Evolutionary conservation across 2,888 invertebrate genomes (phyloP).

Genomic region (Drosophila kokeensis): DNA sequence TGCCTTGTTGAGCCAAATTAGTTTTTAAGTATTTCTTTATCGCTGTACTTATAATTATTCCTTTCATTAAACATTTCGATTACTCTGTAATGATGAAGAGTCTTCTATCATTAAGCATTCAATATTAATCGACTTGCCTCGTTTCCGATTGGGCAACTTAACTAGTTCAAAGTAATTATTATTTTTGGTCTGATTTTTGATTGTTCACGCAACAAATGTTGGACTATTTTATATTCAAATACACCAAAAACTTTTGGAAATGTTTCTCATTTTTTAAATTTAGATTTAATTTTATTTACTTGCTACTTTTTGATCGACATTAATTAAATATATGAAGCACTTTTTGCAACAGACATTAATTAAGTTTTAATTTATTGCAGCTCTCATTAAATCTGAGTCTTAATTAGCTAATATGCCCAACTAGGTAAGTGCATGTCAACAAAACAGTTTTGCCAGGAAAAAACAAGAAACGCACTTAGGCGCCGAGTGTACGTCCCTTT

Average conservation of each 20-base stretch:
- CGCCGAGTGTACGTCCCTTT: constrained; percentile 56
- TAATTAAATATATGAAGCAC: neutral
- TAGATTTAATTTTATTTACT: neutral
- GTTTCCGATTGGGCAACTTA: neutral
- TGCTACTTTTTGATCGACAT: neutral
- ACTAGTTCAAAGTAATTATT: neutral
- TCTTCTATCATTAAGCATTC: neutral
- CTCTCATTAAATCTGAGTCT: neutral
- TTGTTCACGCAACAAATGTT: neutral
- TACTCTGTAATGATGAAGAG: neutral
- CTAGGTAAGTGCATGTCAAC: constrained; percentile 10
- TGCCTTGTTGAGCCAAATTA: neutral
- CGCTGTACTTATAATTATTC: neutral
- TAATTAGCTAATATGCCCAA: neutral
- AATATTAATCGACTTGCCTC: neutral
- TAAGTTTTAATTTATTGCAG: neutral
- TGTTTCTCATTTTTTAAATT: neutral
- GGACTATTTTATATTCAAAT: neutral
- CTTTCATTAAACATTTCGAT: neutral
- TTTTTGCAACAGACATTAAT: neutral
- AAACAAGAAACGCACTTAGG: constrained; percentile 67
- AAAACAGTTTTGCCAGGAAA: constrained; percentile 23
- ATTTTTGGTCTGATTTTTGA: neutral
- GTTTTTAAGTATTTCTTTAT: neutral
- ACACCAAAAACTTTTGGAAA: rapidly evolving